phyloP scores from a whole-genome alignment of 2,888 invertebrate genomes.

The Odontothrips loti region DNA sequence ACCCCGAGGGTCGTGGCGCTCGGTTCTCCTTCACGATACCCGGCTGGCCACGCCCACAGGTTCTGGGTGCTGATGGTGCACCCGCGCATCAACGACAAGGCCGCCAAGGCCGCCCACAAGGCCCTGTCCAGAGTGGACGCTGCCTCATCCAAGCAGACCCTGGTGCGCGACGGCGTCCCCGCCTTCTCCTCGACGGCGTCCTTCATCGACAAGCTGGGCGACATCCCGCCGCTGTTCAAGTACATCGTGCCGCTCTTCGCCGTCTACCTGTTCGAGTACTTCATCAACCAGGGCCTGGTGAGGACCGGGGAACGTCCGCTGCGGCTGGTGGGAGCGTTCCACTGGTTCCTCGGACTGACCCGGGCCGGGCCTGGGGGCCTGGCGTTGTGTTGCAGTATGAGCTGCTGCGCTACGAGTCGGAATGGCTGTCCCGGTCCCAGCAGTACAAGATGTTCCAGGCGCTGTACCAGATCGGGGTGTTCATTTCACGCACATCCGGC shows the following conservation, averaged over 20 bases:
- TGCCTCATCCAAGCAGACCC: neutral
- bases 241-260: slow-evolving; percentile 72
- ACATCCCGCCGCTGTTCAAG: slow-evolving; percentile 58
- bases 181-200: slow-evolving; percentile 39
- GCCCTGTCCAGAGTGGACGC: neutral
- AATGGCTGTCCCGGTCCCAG: slow-evolving; percentile 49
- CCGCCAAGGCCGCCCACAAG: neutral
- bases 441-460: slow-evolving; percentile 82
- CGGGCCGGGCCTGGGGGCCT: too few relatives aligned
- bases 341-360: neutral
- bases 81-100: slow-evolving; percentile 32
- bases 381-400: slow-evolving; percentile 60
- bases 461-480: slow-evolving; percentile 77
- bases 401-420: slow-evolving; percentile 61
- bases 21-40: too few relatives aligned
- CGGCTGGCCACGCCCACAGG: slow-evolving; percentile 34
- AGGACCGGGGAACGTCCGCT: slow-evolving; percentile 41
- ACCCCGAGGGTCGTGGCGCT: too few relatives aligned
- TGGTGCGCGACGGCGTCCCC: slow-evolving; percentile 8
- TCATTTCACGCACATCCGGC: slow-evolving; percentile 76
- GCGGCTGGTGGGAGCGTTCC: neutral
- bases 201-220: slow-evolving; percentile 53
- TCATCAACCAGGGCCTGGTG: slow-evolving; percentile 82
- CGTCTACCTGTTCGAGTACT: slow-evolving; percentile 80
- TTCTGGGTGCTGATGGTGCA: slow-evolving; percentile 42